Evolutionary conservation across 2,113 vertebrate genomes (phyloP).

Genomic region (Podarcis muralis): DNA sequence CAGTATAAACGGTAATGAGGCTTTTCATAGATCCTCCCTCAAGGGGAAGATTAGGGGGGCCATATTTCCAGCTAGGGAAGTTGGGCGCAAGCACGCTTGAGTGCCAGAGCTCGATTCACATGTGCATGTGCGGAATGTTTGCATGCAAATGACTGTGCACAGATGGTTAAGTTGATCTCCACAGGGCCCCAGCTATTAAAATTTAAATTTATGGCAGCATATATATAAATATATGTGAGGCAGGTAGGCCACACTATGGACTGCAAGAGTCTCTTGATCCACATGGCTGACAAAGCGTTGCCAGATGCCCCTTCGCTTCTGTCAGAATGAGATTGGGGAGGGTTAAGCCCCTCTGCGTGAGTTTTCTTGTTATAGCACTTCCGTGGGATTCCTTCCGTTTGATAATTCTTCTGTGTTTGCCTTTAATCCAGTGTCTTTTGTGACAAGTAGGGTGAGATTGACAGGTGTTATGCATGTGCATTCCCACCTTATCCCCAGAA

Average conservation of each 20-base stretch:
- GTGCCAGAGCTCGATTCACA: constrained; percentile 3
- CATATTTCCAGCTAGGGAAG: constrained; percentile 6
- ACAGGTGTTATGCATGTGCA: background rate
- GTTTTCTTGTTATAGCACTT: background rate
- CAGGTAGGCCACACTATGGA: background rate
- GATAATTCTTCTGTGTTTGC: background rate
- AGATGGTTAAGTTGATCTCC: constrained; percentile 20
- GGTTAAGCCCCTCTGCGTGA: background rate
- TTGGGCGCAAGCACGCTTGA: background rate
- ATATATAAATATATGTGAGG: background rate
- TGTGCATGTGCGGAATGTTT: constrained; percentile 12
- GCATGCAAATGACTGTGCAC: background rate
- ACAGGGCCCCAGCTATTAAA: constrained; percentile 27
- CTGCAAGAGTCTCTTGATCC: background rate
- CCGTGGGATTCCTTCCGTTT: background rate
- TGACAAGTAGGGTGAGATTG: background rate
- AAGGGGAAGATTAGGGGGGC: constrained; percentile 15
- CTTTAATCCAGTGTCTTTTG: background rate
- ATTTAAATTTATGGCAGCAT: background rate
- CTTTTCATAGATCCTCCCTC: constrained; percentile 39
- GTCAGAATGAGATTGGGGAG: background rate
- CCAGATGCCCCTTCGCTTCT: background rate
- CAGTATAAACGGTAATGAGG: constrained; percentile 50
- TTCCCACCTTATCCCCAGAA: background rate
- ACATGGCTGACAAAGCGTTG: constrained; percentile 4